Base-by-base conservation (phyloP, 2,888 invertebrate species). In the Choreutis nemorana region DNA sequence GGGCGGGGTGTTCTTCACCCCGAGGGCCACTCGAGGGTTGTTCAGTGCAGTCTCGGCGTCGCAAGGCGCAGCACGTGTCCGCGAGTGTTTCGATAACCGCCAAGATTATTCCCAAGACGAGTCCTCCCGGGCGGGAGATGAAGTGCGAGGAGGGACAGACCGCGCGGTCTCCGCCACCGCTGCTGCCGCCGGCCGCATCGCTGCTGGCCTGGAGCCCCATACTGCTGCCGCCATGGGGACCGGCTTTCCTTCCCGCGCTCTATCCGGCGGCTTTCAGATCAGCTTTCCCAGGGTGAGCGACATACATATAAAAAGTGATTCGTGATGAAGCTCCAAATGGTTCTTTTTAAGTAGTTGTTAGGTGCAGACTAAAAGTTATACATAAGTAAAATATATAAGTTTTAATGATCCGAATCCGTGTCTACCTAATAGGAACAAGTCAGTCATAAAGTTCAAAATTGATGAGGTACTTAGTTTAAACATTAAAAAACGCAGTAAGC, bases 121-220 rank as follows among this genome's bases (percentile, higher is more conserved):
- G 66, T 39, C 75, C 78, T 66, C 78, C 77, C 73, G 64, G 61
- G 30, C 64, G 77, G 77, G 78, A 75, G 70, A 77, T 78, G 75
- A 77, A 75, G 61, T 66, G 73, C 35, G 78, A 77, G 66, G 71
- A 75, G 53, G 73, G 71, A 39, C 70, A 65, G 42, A 61, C 61
- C 40, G 62, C 61, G 54, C 70, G 68, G 39, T 62, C 70, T 37
- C 56, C 65, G 45, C 68, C 61, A 57, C 73, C 75, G 37, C 55
- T 50, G 50, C 64, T 71, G 50, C 61, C 73, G 50, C 83, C 81
- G 37, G 80, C 82, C 31, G 80, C 84, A n/a, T 86, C 87, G 32
- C 79, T 89, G 55, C 64, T 89, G 55, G 86, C 87, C 10, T 89
- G 88, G 89, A 87, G 87, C 49, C 89, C 89, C 24, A 84, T 88